These are phyloP conservation scores for Okamejei kenojei DNA, from an alignment of 2,797 vertebrate species.

Conservation along the genomic window DNA sequence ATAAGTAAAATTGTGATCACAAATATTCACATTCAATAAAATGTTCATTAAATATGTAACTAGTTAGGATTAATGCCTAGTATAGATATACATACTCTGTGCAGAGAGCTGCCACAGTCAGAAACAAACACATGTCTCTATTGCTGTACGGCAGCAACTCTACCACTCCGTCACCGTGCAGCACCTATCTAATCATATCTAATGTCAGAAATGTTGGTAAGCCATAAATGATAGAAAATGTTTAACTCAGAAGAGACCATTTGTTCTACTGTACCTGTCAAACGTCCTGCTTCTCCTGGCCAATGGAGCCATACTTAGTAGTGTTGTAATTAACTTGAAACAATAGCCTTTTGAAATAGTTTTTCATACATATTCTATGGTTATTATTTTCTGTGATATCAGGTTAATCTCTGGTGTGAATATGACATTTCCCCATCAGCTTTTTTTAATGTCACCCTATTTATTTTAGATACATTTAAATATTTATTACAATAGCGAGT, in stretches of 20 bases:
- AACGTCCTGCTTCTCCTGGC: too few species aligned
- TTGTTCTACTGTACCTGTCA: too few species aligned
- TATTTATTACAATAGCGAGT: not conserved
- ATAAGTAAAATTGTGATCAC: not conserved
- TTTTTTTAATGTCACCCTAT: not conserved
- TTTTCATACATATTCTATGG: not conserved
- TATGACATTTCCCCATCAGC: not conserved
- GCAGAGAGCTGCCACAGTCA: too few species aligned
- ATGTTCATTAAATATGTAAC: not conserved
- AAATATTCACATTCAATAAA: not conserved
- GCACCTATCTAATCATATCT: too few species aligned
- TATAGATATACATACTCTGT: too few species aligned
- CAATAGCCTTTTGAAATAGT: not conserved
- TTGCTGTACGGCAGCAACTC: too few species aligned
- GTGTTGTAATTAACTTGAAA: not conserved
- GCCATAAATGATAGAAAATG: too few species aligned
- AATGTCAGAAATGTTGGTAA: too few species aligned
- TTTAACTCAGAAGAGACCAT: too few species aligned
- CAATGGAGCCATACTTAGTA: too few species aligned
- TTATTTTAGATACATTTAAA: not conserved
- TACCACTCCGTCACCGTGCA: too few species aligned
- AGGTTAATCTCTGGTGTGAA: not conserved
- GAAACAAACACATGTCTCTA: too few species aligned
- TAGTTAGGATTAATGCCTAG: not conserved
- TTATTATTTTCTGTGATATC: not conserved